Conservation (phyloP, 2,797 vertebrate species). For the Enteromius thamalakanensis region DNA sequence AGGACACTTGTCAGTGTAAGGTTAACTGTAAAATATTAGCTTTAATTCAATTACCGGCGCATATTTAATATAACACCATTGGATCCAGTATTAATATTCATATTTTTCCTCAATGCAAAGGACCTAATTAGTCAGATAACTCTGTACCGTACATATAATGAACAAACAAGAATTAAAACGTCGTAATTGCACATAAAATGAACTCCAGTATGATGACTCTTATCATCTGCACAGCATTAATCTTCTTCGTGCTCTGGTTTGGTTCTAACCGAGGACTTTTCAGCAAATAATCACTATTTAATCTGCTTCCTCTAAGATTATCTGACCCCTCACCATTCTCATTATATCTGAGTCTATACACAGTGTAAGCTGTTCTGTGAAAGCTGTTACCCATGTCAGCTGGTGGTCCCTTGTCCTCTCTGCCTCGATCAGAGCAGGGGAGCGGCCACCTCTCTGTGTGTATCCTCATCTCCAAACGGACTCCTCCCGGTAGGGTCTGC, state of each 20-base stretch:
- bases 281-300: slow-evolving; percentile 40
- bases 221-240: background rate
- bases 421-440: slow-evolving; percentile 64
- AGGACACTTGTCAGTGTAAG: slow-evolving; percentile 14
- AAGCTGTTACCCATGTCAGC: slow-evolving; percentile 76
- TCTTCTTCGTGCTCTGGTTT: background rate
- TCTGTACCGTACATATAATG: background rate
- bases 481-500: slow-evolving; percentile 72
- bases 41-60: background rate
- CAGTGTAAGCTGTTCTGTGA: slow-evolving; percentile 45
- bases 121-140: background rate
- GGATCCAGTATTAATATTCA: background rate
- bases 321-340: slow-evolving; percentile 45
- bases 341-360: slow-evolving; percentile 48
- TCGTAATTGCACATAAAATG: background rate
- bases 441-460: slow-evolving; percentile 72
- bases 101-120: background rate
- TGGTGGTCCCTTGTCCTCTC: slow-evolving; percentile 75
- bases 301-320: slow-evolving; percentile 45
- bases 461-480: slow-evolving; percentile 80
- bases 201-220: background rate
- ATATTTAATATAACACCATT: background rate
- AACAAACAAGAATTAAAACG: background rate
- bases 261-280: background rate
- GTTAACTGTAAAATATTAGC: slow-evolving; percentile 12